Evolutionary conservation across 2,113 vertebrate species (phyloP).

Genomic region (Cyanoramphus novaezelandiae): DNA sequence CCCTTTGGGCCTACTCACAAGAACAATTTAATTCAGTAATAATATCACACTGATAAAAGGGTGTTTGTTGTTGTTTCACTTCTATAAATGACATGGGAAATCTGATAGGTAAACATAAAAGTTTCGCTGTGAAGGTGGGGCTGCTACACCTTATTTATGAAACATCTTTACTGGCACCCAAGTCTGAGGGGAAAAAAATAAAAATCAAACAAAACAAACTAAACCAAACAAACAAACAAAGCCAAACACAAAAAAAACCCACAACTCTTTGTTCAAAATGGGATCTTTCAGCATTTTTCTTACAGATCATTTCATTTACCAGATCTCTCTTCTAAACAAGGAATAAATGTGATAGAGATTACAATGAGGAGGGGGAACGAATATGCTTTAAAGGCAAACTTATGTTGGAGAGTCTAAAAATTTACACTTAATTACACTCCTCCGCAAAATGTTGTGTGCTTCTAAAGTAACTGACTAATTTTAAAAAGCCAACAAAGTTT

Average conservation of each 20-base stretch:
- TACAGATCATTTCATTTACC: not conserved
- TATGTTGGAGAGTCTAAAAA: not conserved
- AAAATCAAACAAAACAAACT: not conserved
- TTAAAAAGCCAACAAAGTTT: not conserved
- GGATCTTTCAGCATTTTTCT: not conserved
- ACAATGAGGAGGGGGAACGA: not conserved
- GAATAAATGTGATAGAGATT: not conserved
- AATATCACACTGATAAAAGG: not conserved
- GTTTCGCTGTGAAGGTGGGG: not conserved
- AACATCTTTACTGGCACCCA: not conserved
- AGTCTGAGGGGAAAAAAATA: not conserved
- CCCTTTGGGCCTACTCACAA: not conserved
- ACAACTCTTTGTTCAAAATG: not conserved
- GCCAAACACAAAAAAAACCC: not conserved
- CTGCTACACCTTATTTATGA: not conserved
- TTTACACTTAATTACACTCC: not conserved
- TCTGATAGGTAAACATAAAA: not conserved
- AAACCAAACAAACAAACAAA: not conserved
- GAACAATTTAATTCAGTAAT: not conserved
- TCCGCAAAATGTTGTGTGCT: not conserved
- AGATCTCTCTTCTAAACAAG: not conserved
- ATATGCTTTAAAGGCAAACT: not conserved
- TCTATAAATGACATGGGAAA: not conserved
- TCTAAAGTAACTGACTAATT: not conserved
- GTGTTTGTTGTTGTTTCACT: not conserved